Evolutionary conservation across 2,888 invertebrate genomes (phyloP).

Genomic region (Limnephilus lunatus): DNA sequence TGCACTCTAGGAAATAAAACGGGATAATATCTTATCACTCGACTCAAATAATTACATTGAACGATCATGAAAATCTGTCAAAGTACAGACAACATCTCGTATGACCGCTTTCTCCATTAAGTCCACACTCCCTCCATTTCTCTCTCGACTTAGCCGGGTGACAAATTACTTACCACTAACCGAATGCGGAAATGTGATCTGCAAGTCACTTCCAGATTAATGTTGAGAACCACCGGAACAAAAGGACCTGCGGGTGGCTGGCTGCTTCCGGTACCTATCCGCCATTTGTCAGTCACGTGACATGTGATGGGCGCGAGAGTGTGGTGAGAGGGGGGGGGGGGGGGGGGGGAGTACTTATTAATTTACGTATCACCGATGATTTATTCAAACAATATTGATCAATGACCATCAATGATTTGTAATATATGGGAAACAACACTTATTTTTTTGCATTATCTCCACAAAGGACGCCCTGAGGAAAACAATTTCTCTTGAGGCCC

Average conservation of each 20-base stretch:
- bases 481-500: too few relatives aligned
- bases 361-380: not conserved
- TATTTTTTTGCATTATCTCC: too few relatives aligned
- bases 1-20: not conserved
- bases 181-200: conserved; percentile 22
- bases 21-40: not conserved
- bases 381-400: not conserved
- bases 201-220: conserved; percentile 40
- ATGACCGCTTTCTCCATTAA: not conserved
- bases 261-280: conserved; percentile 7
- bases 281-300: conserved; percentile 34
- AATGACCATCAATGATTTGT: not conserved
- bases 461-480: too few relatives aligned
- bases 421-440: not conserved
- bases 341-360: not conserved
- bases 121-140: not conserved
- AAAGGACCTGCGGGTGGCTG: conserved; percentile 32
- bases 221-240: conserved; percentile 36
- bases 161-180: conserved; percentile 8
- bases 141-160: not conserved
- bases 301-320: not conserved
- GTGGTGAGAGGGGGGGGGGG: not conserved
- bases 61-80: not conserved
- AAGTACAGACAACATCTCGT: not conserved
- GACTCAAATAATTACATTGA: not conserved